phyloP scores from a whole-genome alignment of 2,113 vertebrate species.

The Cyanistes caeruleus region DNA sequence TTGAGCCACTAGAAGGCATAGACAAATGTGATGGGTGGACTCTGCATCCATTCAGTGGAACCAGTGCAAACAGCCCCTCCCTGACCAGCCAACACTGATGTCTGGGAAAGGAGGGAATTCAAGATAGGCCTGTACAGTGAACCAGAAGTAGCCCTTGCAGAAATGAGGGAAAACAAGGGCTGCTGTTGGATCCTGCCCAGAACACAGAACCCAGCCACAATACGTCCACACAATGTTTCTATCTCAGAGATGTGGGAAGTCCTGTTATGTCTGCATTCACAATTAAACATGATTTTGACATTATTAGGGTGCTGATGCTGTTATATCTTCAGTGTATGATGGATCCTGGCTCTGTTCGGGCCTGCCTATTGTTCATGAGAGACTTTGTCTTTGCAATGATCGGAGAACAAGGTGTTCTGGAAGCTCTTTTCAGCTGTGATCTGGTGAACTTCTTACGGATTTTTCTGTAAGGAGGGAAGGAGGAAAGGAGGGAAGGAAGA shows the following conservation, averaged over 20 bases:
- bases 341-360: constrained; percentile 38
- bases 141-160: constrained; percentile 22
- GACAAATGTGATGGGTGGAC: neutral
- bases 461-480: constrained; percentile 59
- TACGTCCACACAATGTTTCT: neutral
- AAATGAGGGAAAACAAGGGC: neutral
- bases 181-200: constrained; percentile 25
- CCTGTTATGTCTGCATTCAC: neutral
- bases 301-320: constrained; percentile 12
- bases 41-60: neutral
- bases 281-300: constrained; percentile 12
- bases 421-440: constrained; percentile 72
- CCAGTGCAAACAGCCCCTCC: neutral
- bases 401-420: constrained; percentile 63
- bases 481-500: constrained; percentile 19
- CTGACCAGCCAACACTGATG: neutral
- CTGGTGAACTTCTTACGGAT: constrained; percentile 72
- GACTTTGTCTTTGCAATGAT: constrained; percentile 52
- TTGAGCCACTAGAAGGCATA: neutral
- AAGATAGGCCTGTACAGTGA: neutral
- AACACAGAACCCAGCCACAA: neutral
- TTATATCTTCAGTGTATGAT: constrained; percentile 57
- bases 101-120: neutral
- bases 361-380: constrained; percentile 57
- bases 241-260: neutral